phyloP scores from a whole-genome alignment of 2,113 vertebrate genomes.

The Mobula hypostoma region DNA sequence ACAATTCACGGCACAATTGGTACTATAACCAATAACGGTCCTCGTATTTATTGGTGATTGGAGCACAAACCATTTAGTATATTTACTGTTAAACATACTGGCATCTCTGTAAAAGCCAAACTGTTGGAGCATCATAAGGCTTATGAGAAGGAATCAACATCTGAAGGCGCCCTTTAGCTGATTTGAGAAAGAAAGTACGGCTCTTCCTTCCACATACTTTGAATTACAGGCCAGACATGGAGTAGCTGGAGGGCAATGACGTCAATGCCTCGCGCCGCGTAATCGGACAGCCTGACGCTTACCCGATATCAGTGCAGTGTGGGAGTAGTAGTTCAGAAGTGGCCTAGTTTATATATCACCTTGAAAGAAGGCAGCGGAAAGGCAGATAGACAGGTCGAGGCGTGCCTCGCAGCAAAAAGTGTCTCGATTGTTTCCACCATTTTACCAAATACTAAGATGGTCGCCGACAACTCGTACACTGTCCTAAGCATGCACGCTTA shows the following conservation, averaged over 20 bases:
- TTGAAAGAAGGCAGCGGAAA: rapidly evolving
- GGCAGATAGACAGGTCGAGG: background rate
- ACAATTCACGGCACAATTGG: background rate
- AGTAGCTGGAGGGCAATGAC: background rate
- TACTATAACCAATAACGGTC: background rate
- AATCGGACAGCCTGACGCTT: background rate
- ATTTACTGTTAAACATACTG: background rate
- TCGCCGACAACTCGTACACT: background rate
- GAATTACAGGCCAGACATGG: slow-evolving; percentile 28
- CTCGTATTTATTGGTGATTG: background rate
- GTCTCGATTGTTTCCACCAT: background rate
- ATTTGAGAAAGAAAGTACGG: background rate
- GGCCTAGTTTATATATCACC: too few species aligned
- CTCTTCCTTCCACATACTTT: background rate
- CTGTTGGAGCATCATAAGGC: slow-evolving; percentile 8
- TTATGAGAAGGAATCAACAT: background rate
- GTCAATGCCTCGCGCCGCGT: background rate
- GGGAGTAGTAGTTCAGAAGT: background rate
- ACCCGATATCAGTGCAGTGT: background rate
- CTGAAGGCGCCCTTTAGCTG: background rate
- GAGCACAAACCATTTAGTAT: background rate
- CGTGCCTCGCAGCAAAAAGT: background rate
- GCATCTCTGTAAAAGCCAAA: slow-evolving; percentile 34
- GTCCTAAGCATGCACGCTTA: background rate
- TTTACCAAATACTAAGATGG: slow-evolving; percentile 18